These are phyloP conservation scores for Heliconius aoede DNA, from an alignment of 2,888 invertebrate genomes.

Conservation along the genomic window DNA sequence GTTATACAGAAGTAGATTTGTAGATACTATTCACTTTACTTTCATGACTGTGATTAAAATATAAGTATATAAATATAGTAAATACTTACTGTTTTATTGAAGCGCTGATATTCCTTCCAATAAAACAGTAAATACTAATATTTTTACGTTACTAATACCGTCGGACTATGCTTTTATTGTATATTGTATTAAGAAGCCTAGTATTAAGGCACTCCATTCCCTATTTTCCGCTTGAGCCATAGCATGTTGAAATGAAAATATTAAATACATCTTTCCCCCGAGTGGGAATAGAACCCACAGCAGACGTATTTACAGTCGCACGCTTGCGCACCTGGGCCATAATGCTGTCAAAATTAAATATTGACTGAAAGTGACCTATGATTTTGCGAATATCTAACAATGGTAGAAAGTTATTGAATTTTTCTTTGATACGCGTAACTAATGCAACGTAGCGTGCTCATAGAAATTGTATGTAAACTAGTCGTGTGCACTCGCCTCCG, in stretches of 20 bases:
- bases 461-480: constrained; percentile 40
- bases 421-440: constrained; percentile 1
- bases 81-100: too few relatives aligned
- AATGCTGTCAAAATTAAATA: not conserved
- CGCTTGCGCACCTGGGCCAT: too few relatives aligned
- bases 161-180: not conserved
- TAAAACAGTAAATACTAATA: too few relatives aligned
- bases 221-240: too few relatives aligned
- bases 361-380: not conserved
- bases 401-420: not conserved
- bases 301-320: too few relatives aligned
- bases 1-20: not conserved
- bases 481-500: constrained; percentile 24
- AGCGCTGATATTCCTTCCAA: too few relatives aligned
- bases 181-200: not conserved
- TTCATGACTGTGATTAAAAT: not conserved
- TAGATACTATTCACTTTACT: not conserved
- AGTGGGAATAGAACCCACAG: too few relatives aligned
- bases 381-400: not conserved
- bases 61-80: not conserved
- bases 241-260: too few relatives aligned
- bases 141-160: not conserved
- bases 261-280: too few relatives aligned
- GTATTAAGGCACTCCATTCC: too few relatives aligned
- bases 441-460: constrained; percentile 36